Conservation (phyloP, 2,888 invertebrate species). For the Panopea generosa region DNA sequence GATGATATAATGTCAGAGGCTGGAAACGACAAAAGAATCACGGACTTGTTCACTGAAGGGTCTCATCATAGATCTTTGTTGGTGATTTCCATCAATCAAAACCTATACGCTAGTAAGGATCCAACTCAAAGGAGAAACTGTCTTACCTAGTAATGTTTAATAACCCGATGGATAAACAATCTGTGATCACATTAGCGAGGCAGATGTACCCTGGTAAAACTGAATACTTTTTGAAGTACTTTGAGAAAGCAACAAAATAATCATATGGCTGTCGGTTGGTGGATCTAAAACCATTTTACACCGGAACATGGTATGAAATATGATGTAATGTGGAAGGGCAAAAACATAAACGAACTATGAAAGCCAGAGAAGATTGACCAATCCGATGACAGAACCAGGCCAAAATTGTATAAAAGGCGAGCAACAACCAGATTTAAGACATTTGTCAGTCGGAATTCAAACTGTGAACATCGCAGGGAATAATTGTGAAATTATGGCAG, state of each 20-base stretch:
- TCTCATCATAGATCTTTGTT: slow-evolving; percentile 5
- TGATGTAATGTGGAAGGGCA: neutral
- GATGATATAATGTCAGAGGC: slow-evolving; percentile 24
- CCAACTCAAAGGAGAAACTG: slow-evolving; percentile 15
- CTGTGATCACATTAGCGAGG: too few relatives aligned
- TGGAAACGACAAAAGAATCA: slow-evolving; percentile 6
- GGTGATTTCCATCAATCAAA: slow-evolving; percentile 24
- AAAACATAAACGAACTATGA: too few relatives aligned
- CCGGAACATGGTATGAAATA: slow-evolving; percentile 3
- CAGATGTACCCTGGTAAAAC: too few relatives aligned
- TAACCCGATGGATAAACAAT: slow-evolving; percentile 14
- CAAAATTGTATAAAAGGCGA: too few relatives aligned
- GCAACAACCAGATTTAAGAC: neutral
- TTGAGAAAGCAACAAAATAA: slow-evolving; percentile 8
- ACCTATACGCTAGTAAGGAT: slow-evolving; percentile 9
- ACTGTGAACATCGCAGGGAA: neutral
- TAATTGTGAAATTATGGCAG: neutral
- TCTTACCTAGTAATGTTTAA: slow-evolving; percentile 13
- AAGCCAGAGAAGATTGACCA: too few relatives aligned
- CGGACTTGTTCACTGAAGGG: slow-evolving; percentile 3
- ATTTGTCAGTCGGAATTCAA: neutral
- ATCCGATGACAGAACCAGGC: neutral
- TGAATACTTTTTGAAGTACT: neutral
- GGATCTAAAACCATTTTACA: slow-evolving; percentile 5
- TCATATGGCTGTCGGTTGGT: neutral